Evolutionary conservation across 2,797 vertebrate species (phyloP).

Genomic region (Enteromius trimaculatus): DNA sequence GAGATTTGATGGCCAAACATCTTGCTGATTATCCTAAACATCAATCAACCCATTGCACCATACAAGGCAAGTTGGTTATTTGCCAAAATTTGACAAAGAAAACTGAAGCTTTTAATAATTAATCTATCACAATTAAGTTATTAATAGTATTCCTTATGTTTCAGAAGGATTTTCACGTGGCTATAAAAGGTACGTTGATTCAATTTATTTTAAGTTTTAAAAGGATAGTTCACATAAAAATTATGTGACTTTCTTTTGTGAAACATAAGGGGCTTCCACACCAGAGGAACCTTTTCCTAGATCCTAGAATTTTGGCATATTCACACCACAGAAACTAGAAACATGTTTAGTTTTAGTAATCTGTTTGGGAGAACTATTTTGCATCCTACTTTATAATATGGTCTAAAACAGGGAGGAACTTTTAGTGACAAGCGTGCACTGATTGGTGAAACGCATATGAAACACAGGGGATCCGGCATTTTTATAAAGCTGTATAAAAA

Average conservation of each 20-base stretch:
- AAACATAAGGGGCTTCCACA: not conserved
- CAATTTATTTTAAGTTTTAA: not conserved
- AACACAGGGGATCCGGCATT: not conserved
- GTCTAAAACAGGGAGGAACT: not conserved
- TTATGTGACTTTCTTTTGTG: not conserved
- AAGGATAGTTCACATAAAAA: not conserved
- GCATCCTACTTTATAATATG: too few species aligned
- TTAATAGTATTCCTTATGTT: slow-evolving; percentile 18
- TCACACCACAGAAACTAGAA: not conserved
- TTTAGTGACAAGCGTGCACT: not conserved
- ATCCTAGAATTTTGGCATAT: not conserved
- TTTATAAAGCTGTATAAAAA: not conserved
- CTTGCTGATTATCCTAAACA: slow-evolving; percentile 81
- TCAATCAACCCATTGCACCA: slow-evolving; percentile 66
- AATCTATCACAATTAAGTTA: not conserved
- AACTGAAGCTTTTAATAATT: not conserved
- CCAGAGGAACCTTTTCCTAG: not conserved
- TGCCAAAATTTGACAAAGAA: not conserved
- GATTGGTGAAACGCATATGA: not conserved
- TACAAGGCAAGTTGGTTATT: slow-evolving; percentile 33
- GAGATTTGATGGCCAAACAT: slow-evolving; percentile 91
- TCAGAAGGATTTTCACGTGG: slow-evolving; percentile 61
- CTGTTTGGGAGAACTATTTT: not conserved
- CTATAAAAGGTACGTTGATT: slow-evolving; percentile 58
- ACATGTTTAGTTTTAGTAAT: too few species aligned